Evolutionary conservation across 2,888 invertebrate genomes (phyloP).

Genomic region (Cenopis cana): DNA sequence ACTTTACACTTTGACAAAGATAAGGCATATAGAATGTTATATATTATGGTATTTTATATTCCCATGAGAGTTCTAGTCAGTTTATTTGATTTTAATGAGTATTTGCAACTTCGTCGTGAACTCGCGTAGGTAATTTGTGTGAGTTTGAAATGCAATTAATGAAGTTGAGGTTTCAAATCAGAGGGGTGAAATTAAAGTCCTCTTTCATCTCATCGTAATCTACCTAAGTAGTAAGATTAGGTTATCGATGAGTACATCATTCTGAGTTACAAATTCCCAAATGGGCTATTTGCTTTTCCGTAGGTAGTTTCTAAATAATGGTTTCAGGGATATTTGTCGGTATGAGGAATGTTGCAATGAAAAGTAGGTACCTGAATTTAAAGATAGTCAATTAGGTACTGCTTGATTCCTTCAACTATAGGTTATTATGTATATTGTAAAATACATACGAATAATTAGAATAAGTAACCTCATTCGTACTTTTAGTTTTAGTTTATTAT

Average conservation of each 20-base stretch:
- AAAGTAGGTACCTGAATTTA: no score
- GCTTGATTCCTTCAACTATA: no score
- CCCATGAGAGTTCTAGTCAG: background rate
- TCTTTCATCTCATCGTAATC: no score
- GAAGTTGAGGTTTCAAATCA: background rate
- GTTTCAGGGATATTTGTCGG: no score
- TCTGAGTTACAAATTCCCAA: background rate
- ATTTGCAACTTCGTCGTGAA: background rate
- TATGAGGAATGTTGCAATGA: no score
- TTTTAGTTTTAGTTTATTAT: no score
- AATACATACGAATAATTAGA: no score
- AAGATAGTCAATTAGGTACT: no score
- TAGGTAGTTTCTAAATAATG: no score
- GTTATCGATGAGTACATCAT: background rate
- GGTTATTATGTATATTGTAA: no score
- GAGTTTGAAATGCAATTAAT: background rate
- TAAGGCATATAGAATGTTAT: background rate
- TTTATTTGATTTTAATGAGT: background rate
- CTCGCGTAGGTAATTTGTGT: no score
- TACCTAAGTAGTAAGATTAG: background rate
- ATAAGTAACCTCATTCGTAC: background rate
- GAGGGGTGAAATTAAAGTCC: background rate
- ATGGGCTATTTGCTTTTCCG: background rate
- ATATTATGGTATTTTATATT: background rate
- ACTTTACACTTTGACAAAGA: background rate